Evolutionary conservation across 2,113 vertebrate species (phyloP), one percentile per base, ranked within the genome.

Genomic region (Fregetta grallaria): DNA sequence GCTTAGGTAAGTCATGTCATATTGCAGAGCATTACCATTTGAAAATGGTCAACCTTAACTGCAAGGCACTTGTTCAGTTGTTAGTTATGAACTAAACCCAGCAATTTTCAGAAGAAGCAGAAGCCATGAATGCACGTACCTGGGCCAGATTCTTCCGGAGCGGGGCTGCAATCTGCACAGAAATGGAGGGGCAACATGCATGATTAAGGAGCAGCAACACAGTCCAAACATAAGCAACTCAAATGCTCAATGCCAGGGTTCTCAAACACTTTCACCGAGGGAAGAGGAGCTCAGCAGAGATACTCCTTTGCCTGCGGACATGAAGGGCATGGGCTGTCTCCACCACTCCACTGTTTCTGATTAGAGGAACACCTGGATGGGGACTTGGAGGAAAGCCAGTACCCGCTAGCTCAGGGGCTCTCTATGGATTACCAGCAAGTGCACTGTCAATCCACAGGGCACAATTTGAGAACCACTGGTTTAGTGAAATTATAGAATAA

Each of bases 121-220:
- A 97, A 97, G 96, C 96, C 94, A 96, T 78, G 97, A 97, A 91
- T 95, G 98, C 96, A 98, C 99, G 98, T 99, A 99, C 99, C 99
- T 99, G 99, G 98, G 56, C 98, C 98, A 79, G 98, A 97, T 97
- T 99, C 99, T 98, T 99, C 99, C 82, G 97, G 96, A 97, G 98
- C 65, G 68, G 99, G 98, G 97, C 98, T 99, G 98, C 98, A 98
- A 99, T 99, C 99, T 99, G 99, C 98, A 99, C 97, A 99, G 98
- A 98, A 99, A 98, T 98, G 97, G 99, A 98, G 99, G 99, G 97
- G 98, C 97, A 95, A 99, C 99, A 99, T 98, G 99, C 99, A 98
- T 98, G 98, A 98, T 99, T 99, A 99, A 98, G 98, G 96, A 97
- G 98, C 97, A 96, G 98, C 97, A 98, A 98, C 97, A 98, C 27